Evolutionary conservation across 2,888 invertebrate genomes (phyloP).

Genomic region (Rhagonycha lutea): DNA sequence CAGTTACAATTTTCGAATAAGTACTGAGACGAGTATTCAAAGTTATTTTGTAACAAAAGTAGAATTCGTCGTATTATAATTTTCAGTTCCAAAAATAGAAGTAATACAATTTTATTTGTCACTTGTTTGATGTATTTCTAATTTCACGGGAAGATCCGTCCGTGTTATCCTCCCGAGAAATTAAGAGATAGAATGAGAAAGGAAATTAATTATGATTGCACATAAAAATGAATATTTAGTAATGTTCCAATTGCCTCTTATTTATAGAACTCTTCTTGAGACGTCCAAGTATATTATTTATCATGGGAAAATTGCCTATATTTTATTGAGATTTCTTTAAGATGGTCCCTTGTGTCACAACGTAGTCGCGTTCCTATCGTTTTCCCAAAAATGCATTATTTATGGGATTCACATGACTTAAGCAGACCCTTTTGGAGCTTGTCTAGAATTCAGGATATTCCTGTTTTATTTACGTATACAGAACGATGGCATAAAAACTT

Average conservation of each 20-base stretch:
- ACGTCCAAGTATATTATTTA: constrained; percentile 9
- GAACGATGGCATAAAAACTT: constrained; percentile 7
- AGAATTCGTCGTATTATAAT: background rate
- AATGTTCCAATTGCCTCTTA: background rate
- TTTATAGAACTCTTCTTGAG: background rate
- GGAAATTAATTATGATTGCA: background rate
- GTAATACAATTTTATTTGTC: no score
- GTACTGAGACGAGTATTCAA: no score
- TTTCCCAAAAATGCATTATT: constrained; percentile 15
- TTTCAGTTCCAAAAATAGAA: no score
- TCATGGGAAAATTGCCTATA: constrained; percentile 13
- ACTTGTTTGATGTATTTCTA: background rate
- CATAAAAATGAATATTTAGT: background rate
- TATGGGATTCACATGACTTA: constrained; percentile 15
- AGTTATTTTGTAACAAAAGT: background rate
- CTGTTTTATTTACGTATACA: constrained; percentile 14
- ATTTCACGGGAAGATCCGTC: background rate
- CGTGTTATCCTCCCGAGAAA: background rate
- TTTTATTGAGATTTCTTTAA: constrained; percentile 15
- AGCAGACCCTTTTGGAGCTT: constrained; percentile 10
- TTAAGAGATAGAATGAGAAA: background rate
- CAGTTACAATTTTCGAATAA: background rate
- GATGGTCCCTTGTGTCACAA: constrained; percentile 9
- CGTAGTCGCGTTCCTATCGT: constrained; percentile 14
- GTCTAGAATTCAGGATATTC: constrained; percentile 9